phyloP scores from a whole-genome alignment of 2,113 vertebrate genomes.

The Macquaria ambigua region DNA sequence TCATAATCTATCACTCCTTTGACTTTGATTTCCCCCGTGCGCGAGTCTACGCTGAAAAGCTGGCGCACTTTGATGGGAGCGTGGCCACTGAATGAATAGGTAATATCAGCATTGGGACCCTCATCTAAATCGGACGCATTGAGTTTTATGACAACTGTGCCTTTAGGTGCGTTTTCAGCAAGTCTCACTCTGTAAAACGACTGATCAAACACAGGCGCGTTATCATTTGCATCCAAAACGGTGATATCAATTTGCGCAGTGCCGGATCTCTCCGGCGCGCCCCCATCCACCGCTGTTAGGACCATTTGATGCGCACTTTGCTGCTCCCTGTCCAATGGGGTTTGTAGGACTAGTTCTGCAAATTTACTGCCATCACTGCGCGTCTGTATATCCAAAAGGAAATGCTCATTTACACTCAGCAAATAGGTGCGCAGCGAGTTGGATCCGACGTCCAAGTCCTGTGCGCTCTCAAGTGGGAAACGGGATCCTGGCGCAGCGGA shows the following conservation, averaged over 20 bases:
- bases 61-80: slow-evolving; percentile 81
- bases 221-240: slow-evolving; percentile 82
- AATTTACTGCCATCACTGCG: slow-evolving; percentile 83
- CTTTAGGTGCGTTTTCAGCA: slow-evolving; percentile 79
- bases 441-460: slow-evolving; percentile 79
- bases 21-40: slow-evolving; percentile 83
- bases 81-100: slow-evolving; percentile 82
- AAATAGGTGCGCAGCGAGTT: slow-evolving; percentile 81
- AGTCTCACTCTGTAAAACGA: slow-evolving; percentile 81
- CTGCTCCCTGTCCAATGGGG: slow-evolving; percentile 77
- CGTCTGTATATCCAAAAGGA: slow-evolving; percentile 80
- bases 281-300: slow-evolving; percentile 81
- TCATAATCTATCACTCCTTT: slow-evolving; percentile 85
- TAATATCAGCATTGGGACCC: slow-evolving; percentile 82
- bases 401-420: slow-evolving; percentile 81
- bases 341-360: slow-evolving; percentile 78
- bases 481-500: slow-evolving; percentile 79
- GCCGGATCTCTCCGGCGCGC: slow-evolving; percentile 78
- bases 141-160: slow-evolving; percentile 80
- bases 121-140: slow-evolving; percentile 83
- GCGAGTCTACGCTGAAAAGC: slow-evolving; percentile 81
- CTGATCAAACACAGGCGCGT: slow-evolving; percentile 83
- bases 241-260: slow-evolving; percentile 81
- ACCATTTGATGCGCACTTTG: slow-evolving; percentile 81
- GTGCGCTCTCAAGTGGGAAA: slow-evolving; percentile 83